Evolutionary conservation across 2,797 vertebrate genomes (phyloP), one percentile per base, ranked within the genome.

Genomic region (Phoebastria nigripes): DNA sequence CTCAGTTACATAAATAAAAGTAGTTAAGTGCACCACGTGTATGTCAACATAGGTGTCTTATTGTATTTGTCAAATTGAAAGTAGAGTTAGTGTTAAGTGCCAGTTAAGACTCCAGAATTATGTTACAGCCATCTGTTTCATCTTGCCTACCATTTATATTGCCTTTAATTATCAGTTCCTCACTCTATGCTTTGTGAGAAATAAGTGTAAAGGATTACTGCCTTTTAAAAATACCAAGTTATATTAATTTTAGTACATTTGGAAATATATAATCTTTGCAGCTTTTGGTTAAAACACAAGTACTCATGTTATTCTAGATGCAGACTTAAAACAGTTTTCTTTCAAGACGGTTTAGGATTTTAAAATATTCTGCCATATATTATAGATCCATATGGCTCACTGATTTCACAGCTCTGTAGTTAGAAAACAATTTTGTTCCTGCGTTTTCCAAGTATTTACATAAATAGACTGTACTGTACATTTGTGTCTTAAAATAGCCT

Each of bases 131-230:
- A 90, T 96, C 93, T 96, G 96, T 91, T 97, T 94, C 76, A 87
- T 91, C 85, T 96, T 95, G 86, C 94, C 67, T 97, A 31, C 63
- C 90, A 84, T 91, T 95, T 97, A 12, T 82, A 89, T 70, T 85
- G 87, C 91, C 96, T 98, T 97, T 93, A 96, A 94, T 96, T 89
- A 92, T 66, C 73, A 52, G 62, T 84, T 94, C 76, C 55, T 92
- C 90, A 83, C 58, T 87, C 65, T 74, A 14, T 63, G 31, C 70
- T 90, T 95, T 92, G n/a, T 92, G 79, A 93, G 77, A 97, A 94
- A 55, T 56, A 79, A 56, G 65, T 87, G 42, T 81, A 90, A 94
- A 86, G 44, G 33, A 74, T 92, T 94, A 55, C 71, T 76, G 63
- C 82, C 72, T 96, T 96, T 89, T 80, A 92, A 87, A 87, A 73